Evolutionary conservation across 2,888 invertebrate species (phyloP).

Genomic region (Oxyscelio sp.): DNA sequence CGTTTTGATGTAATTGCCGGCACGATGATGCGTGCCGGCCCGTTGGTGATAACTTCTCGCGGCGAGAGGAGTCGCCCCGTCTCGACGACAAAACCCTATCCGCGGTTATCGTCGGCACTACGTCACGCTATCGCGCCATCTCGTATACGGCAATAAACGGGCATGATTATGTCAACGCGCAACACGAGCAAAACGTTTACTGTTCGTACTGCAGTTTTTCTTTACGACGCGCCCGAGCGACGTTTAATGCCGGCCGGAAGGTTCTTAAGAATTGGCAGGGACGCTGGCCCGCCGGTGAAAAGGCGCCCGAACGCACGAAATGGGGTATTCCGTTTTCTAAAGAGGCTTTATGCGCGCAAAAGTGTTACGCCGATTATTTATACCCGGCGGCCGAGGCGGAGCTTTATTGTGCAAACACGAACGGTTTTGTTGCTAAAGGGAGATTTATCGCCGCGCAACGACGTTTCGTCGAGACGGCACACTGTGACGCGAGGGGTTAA

Average conservation of each 20-base stretch:
- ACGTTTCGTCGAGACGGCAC: not conserved
- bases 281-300: slow-evolving; percentile 42
- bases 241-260: slow-evolving; percentile 82
- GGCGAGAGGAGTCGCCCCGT: slow-evolving; percentile 6
- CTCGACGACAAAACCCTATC: slow-evolving; percentile 62
- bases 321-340: slow-evolving; percentile 54
- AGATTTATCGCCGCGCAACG: slow-evolving; percentile 44
- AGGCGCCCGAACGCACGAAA: slow-evolving; percentile 45
- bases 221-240: too few species aligned
- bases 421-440: slow-evolving; percentile 52
- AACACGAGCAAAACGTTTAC: slow-evolving; percentile 72
- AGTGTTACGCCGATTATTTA: slow-evolving; percentile 71
- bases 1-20: slow-evolving; percentile 67
- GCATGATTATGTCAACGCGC: slow-evolving; percentile 73
- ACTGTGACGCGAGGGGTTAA: slow-evolving; percentile 41
- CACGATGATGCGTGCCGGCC: slow-evolving; percentile 44
- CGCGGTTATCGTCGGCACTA: slow-evolving; percentile 65
- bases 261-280: slow-evolving; percentile 85
- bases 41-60: slow-evolving; percentile 64
- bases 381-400: slow-evolving; percentile 45
- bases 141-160: slow-evolving; percentile 78
- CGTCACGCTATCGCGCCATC: slow-evolving; percentile 76
- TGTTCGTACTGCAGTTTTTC: too few species aligned
- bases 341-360: slow-evolving; percentile 59
- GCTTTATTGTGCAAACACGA: slow-evolving; percentile 61